Conservation (phyloP, 1,140 invertebrate species). For the Globodera ellingtonae region DNA sequence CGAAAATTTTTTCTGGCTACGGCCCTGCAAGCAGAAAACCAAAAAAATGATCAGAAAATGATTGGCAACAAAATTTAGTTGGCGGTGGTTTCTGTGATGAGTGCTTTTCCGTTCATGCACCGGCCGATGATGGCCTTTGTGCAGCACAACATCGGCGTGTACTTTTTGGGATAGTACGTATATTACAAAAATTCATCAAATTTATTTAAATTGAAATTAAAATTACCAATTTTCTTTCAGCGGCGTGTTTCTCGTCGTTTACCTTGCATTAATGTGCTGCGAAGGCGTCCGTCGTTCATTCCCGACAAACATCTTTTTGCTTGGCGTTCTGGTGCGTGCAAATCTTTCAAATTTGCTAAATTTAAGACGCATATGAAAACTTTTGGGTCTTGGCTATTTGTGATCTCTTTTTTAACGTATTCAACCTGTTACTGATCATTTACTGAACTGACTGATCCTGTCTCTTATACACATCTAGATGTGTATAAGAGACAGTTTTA, state of each 20-base stretch:
- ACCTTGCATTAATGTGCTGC: conserved; percentile 61
- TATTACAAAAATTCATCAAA: neutral
- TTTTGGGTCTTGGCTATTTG: no score
- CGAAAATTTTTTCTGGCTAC: no score
- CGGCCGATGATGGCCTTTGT: conserved; percentile 43
- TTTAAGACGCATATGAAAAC: no score
- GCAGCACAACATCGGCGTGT: conserved; percentile 39
- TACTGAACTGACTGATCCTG: no score
- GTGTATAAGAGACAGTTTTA: no score
- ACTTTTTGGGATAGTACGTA: conserved; percentile 17
- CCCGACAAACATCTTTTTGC: conserved; percentile 57
- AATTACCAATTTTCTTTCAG: neutral
- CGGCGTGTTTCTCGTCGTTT: conserved; percentile 55
- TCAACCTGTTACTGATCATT: no score
- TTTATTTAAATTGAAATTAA: neutral
- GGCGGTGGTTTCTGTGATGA: conserved; percentile 57
- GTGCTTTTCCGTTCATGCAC: conserved; percentile 61
- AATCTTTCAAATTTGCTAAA: neutral
- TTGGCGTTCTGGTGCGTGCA: conserved; percentile 50
- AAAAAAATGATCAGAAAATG: no score
- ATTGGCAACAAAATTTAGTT: conserved; percentile 40
- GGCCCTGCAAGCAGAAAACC: no score
- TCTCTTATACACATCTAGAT: no score
- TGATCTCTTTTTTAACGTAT: no score
- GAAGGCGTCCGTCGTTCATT: conserved; percentile 61